Conservation (phyloP, 2,797 vertebrate genomes). For the Arctocebus calabarensis region DNA sequence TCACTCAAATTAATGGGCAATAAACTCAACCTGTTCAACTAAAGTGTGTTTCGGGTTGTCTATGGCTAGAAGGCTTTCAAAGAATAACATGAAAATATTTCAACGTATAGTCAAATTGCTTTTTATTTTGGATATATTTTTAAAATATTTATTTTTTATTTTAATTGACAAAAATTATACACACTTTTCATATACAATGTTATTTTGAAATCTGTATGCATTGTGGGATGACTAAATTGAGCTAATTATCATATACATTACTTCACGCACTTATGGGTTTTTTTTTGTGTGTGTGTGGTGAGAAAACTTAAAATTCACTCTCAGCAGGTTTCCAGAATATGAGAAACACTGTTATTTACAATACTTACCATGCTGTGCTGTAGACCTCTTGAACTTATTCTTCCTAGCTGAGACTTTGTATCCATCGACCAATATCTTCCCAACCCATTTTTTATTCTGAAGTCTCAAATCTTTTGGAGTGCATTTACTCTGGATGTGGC, state of each 20-base stretch:
- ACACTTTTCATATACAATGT: neutral
- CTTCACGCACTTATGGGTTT: neutral
- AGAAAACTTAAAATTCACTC: neutral
- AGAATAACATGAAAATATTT: neutral
- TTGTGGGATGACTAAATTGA: neutral
- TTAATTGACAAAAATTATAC: neutral
- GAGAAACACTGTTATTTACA: neutral
- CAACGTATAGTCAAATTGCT: neutral
- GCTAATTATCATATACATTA: neutral
- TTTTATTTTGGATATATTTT: neutral
- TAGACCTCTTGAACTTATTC: neutral
- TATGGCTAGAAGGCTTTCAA: constrained; percentile 1
- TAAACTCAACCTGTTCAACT: neutral
- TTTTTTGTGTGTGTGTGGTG: neutral
- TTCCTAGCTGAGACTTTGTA: neutral
- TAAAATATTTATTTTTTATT: neutral
- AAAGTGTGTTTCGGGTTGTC: neutral
- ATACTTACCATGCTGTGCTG: neutral
- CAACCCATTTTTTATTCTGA: neutral
- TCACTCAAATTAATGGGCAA: neutral
- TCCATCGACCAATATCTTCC: neutral
- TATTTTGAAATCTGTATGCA: neutral
- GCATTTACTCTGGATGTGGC: no score
- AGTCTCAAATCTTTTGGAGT: no score
- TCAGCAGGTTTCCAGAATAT: neutral